Base-by-base conservation (phyloP, 1,140 invertebrate genomes). In the Scaptomyza hsui region DNA sequence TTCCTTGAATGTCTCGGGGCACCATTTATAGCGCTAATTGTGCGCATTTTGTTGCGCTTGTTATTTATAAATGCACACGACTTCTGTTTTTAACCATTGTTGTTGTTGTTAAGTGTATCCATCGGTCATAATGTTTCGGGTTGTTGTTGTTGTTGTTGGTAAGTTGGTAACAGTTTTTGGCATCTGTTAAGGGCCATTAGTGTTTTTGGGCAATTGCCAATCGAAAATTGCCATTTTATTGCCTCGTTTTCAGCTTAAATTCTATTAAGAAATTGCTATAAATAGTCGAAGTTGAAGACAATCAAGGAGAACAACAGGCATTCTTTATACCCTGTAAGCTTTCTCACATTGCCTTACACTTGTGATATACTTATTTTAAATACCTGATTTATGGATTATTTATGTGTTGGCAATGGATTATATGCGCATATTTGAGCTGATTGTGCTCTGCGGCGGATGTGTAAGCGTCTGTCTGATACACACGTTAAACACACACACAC, bases 11-110 rank as follows among this genome's bases (percentile, higher is more conserved):
- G 35, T 61, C 65, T 65, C 55, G 41, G 16, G 42, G 49, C 45
- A 29, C 81, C 81, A 81, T 81, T 88, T 86, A 86, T 81, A 78
- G 81, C 82, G 47, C 70, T 88, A 88, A 86, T 88, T 88, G 81
- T 81, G 73, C 59, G 67, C 81, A 81, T 88, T 86, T 86, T 88
- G 68, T 44, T 55, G 81, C 64, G 81, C 80, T 85, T 85, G 72
- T 83, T 83, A 85, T 83, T 75, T 72, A 76, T 76, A 83, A 85
- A 78, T 56, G 79, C 75, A 67, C 55, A 61, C 75, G 65, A 73
- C 41, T 61, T 65, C 24, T 47, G 29, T 19, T 24, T 19, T 21
- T 26, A 6, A 0, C n/a, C 16, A 47, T 45, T 37, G 32, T 65
- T 44, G 15, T 68, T 15, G 0, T 35, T 12, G 32, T 62, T 39